Conservation (phyloP, 2,113 vertebrate genomes). For the Sialia sialis region DNA sequence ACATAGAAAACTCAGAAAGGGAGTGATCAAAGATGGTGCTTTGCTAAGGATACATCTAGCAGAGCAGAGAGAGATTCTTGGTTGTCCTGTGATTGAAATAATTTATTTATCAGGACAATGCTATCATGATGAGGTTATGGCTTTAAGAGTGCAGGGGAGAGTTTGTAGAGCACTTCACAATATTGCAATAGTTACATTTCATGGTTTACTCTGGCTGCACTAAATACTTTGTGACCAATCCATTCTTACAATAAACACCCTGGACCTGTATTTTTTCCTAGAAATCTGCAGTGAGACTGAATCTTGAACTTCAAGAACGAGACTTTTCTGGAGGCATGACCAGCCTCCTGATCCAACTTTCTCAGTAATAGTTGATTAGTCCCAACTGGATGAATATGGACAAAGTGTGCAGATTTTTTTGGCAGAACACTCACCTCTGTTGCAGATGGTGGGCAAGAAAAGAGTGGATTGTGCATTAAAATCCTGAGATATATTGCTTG, state of each 20-base stretch:
- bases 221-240: not conserved
- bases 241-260: not conserved
- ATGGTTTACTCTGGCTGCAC: not conserved
- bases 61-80: not conserved
- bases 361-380: not conserved
- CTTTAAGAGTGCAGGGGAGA: not conserved
- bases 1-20: not conserved
- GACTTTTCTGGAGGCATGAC: not conserved
- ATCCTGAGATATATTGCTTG: not conserved
- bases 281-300: not conserved
- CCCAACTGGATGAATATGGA: not conserved
- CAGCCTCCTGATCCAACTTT: not conserved
- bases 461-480: not conserved
- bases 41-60: not conserved
- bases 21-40: not conserved
- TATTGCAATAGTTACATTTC: not conserved
- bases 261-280: not conserved
- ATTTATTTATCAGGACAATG: not conserved
- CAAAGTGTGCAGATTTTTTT: not conserved
- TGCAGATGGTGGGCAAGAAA: not conserved
- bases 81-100: not conserved
- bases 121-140: accelerated
- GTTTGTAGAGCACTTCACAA: not conserved
- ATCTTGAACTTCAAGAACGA: not conserved
- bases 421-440: not conserved